Evolutionary conservation across 2,113 vertebrate genomes (phyloP).

Genomic region (Garra rufa): DNA sequence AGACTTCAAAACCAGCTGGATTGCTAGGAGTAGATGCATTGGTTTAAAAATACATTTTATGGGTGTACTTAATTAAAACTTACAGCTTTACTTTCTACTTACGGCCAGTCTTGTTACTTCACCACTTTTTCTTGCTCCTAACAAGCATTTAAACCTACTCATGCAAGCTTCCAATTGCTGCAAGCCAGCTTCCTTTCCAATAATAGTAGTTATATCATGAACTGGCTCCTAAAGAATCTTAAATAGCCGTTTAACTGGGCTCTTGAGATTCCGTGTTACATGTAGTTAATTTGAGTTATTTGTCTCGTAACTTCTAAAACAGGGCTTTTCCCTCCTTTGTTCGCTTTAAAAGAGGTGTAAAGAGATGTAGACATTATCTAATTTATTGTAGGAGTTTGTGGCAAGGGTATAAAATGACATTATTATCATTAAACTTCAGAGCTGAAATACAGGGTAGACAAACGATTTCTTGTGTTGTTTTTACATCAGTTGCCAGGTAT

Average conservation of each 20-base stretch:
- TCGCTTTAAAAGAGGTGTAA: constrained; percentile 45
- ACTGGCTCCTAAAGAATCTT: constrained; percentile 49
- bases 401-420: constrained; percentile 44
- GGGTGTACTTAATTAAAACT: constrained; percentile 69
- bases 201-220: constrained; percentile 61
- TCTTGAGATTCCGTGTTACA: constrained; percentile 42
- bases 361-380: constrained; percentile 55
- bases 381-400: constrained; percentile 52
- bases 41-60: constrained; percentile 77
- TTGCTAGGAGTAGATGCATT: constrained; percentile 59
- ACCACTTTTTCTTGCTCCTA: constrained; percentile 60
- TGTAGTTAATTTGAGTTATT: constrained; percentile 49
- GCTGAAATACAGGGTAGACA: constrained; percentile 23
- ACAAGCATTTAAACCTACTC: constrained; percentile 60
- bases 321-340: constrained; percentile 24
- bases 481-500: constrained; percentile 41
- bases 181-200: constrained; percentile 52
- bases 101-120: constrained; percentile 38
- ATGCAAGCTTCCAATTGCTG: constrained; percentile 58
- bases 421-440: constrained; percentile 52
- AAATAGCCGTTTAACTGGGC: constrained; percentile 42
- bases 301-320: constrained; percentile 38
- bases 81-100: constrained; percentile 64
- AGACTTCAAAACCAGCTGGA: constrained; percentile 69
- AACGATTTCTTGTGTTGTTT: constrained; percentile 39